These are phyloP conservation scores for Vespertilio murinus DNA, from an alignment of 2,797 vertebrate species.

Conservation along the genomic window DNA sequence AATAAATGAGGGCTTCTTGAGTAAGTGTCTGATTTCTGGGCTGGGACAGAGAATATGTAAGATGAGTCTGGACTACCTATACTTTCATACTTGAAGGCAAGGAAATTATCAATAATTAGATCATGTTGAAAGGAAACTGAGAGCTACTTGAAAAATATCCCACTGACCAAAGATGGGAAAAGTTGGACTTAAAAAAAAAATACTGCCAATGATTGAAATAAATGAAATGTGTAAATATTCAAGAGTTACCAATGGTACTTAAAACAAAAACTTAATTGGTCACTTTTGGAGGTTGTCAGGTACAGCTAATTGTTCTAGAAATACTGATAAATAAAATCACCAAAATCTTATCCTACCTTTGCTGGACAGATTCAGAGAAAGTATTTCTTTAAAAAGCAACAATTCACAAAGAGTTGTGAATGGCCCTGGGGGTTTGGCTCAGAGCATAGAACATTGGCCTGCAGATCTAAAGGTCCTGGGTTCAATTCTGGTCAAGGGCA, in stretches of 20 bases:
- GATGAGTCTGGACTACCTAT: neutral
- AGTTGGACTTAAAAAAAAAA: neutral
- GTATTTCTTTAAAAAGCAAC: neutral
- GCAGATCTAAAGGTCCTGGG: too few relatives aligned
- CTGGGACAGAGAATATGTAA: neutral
- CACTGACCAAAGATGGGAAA: neutral
- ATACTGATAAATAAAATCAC: neutral
- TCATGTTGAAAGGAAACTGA: neutral
- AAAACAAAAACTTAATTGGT: neutral
- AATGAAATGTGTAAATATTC: neutral
- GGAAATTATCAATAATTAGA: neutral
- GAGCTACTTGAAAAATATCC: conserved; percentile 8
- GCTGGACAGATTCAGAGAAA: neutral
- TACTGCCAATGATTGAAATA: neutral
- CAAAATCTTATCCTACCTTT: neutral
- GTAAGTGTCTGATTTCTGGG: neutral
- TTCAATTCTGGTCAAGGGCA: too few relatives aligned
- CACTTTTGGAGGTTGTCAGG: neutral
- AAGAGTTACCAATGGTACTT: neutral
- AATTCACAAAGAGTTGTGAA: neutral
- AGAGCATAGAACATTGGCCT: too few relatives aligned
- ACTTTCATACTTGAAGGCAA: neutral
- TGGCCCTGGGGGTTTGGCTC: too few relatives aligned
- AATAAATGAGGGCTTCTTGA: neutral
- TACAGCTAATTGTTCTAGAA: neutral